Conservation (phyloP, 2,888 invertebrate genomes). For the Trichopria drosophilae region DNA sequence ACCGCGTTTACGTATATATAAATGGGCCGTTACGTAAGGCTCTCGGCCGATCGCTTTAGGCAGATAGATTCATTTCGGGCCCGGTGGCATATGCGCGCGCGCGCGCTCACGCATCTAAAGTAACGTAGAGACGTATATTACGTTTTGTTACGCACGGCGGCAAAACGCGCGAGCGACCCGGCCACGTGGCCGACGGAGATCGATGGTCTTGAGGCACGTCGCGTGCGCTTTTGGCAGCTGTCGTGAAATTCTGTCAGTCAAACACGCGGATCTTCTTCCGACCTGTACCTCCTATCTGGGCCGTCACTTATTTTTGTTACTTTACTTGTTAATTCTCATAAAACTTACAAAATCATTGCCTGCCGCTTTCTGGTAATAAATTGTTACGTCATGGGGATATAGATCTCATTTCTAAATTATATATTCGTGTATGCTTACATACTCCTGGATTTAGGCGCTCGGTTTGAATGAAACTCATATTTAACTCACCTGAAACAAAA, state of each 20-base stretch:
- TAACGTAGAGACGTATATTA: slow-evolving; percentile 8
- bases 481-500: no score
- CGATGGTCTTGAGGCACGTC: slow-evolving; percentile 3
- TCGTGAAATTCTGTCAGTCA: background rate
- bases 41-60: slow-evolving; percentile 47
- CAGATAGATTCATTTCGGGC: slow-evolving; percentile 50
- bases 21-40: slow-evolving; percentile 56
- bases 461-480: no score
- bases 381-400: no score
- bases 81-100: slow-evolving; percentile 31
- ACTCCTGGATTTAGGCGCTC: no score
- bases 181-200: slow-evolving; percentile 20
- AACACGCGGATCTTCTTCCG: no score
- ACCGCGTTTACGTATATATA: slow-evolving; percentile 60
- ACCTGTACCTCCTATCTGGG: no score
- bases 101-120: slow-evolving; percentile 14
- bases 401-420: no score
- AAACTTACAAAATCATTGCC: no score
- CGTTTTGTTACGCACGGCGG: slow-evolving; percentile 6
- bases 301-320: no score
- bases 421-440: no score
- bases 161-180: slow-evolving; percentile 20
- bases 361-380: no score
- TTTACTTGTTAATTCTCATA: no score
- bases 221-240: slow-evolving; percentile 2